Evolutionary conservation across 2,888 invertebrate species (phyloP), one percentile per base, ranked within the genome.

Genomic region (Nephrocerus scutellatus): DNA sequence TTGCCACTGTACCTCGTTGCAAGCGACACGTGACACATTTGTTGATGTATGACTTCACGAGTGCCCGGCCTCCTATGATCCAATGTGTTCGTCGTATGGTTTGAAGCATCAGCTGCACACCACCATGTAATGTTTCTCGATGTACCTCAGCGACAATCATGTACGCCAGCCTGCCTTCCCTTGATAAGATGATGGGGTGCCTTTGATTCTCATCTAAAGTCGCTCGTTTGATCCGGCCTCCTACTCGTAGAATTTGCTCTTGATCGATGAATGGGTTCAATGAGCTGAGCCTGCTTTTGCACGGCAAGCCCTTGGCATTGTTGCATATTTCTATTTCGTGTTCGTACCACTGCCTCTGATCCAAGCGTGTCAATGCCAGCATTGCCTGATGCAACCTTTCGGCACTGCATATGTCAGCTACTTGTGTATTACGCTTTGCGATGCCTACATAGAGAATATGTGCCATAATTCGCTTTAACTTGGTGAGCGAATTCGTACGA

Each of bases 21-120:
- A 29, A 20, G 5, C 40, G 30, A 36, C 40, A 40, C 3, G 16
- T 36, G 18, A 40, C 25, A 35, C 34, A 35, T 24, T 40, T 40
- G 14, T 35, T 21, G 3, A 39, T 14, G 16, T 30, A 34, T 25
- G 24, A 24, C 16, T 34, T 30, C 19, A 39, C 30, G n/a, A 39
- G 24, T 30, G 14, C 30, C 24, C 34, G 34, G 29, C 29, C 34
- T 24, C 34, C 39, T 34, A 34, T 36, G 12, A 36, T 36, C 39
- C 33, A 29, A 18, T 34, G 29, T 5, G 10, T 22, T 24, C 34
- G 39, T 21, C 31, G n/a, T 12, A 31, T 31, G 31, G 22, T 31
- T 10, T 31, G 31, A 3, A 31, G 9, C 30, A 30, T 30, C 7
- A 30, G 21, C 13, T 30, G 20, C 3, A 15, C 32, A 18, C 24